phyloP scores from a whole-genome alignment of 2,113 vertebrate species.

The Herpailurus yagouaroundi region DNA sequence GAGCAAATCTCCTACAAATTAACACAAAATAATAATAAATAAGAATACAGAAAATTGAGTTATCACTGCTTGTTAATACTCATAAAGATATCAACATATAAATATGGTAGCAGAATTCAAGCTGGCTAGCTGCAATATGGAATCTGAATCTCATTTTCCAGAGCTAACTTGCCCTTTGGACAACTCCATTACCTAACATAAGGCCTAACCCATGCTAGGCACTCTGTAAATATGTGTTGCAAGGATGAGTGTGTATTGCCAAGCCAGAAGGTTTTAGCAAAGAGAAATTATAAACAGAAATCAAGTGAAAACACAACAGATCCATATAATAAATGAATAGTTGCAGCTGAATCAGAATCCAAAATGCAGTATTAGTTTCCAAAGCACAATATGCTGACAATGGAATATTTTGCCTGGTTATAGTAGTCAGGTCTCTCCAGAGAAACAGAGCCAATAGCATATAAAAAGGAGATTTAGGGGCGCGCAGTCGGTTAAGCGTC shows the following conservation, averaged over 20 bases:
- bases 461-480: background rate
- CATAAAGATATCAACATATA: background rate
- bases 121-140: background rate
- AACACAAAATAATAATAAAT: background rate
- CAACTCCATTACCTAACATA: background rate
- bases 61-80: background rate
- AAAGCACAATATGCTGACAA: background rate
- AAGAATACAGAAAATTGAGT: background rate
- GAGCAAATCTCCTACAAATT: background rate
- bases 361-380: background rate
- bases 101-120: background rate
- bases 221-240: background rate
- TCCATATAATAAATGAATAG: background rate
- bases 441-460: background rate
- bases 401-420: background rate
- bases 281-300: background rate
- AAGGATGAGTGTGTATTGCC: background rate
- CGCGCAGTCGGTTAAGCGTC: too few relatives aligned
- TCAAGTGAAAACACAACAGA: background rate
- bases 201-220: background rate
- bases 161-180: background rate
- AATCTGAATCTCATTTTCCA: slow-evolving; percentile 2
- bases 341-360: background rate
- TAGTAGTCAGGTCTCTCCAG: background rate
- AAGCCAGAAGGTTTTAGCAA: background rate